phyloP scores from a whole-genome alignment of 2,888 invertebrate species.

The Palloptera scutellata region DNA sequence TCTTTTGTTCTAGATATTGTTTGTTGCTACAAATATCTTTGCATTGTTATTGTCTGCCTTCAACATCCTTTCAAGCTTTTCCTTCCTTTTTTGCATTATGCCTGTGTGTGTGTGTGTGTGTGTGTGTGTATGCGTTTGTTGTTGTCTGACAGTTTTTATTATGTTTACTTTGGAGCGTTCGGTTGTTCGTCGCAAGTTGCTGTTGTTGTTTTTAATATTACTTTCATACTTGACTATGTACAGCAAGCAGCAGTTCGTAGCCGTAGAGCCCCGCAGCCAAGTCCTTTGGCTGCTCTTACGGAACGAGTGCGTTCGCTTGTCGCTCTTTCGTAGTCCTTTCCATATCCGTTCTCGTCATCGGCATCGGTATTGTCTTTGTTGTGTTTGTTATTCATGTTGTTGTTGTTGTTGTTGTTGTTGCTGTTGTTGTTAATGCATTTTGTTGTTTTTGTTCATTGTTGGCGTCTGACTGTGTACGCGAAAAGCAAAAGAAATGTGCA shows the following conservation, averaged over 20 bases:
- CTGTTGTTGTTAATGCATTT: neutral
- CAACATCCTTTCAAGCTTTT: constrained; percentile 22
- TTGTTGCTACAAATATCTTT: constrained; percentile 15
- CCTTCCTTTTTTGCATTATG: neutral
- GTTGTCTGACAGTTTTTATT: too few species aligned
- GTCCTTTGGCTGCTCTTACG: too few species aligned
- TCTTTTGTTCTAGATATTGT: constrained; percentile 7
- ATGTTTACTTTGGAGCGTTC: too few species aligned
- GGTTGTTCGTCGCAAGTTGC: too few species aligned
- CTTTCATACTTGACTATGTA: too few species aligned
- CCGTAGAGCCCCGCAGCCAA: too few species aligned
- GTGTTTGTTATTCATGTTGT: neutral
- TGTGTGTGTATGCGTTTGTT: too few species aligned
- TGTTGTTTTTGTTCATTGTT: neutral
- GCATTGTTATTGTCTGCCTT: constrained; percentile 29
- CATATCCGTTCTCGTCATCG: too few species aligned
- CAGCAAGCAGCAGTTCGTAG: too few species aligned
- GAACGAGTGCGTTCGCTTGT: too few species aligned
- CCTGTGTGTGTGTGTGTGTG: neutral
- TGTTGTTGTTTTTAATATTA: too few species aligned
- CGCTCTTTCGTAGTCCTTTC: too few species aligned
- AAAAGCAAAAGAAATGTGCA: neutral
- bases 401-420: neutral
- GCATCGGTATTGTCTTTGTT: neutral
- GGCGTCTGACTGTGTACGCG: neutral